Percentiles rank a stretch among this genome's conserved stretches.
Evolutionary conservation across 2,888 invertebrate genomes (phyloP).

Genomic region (Gortyna flavago): DNA sequence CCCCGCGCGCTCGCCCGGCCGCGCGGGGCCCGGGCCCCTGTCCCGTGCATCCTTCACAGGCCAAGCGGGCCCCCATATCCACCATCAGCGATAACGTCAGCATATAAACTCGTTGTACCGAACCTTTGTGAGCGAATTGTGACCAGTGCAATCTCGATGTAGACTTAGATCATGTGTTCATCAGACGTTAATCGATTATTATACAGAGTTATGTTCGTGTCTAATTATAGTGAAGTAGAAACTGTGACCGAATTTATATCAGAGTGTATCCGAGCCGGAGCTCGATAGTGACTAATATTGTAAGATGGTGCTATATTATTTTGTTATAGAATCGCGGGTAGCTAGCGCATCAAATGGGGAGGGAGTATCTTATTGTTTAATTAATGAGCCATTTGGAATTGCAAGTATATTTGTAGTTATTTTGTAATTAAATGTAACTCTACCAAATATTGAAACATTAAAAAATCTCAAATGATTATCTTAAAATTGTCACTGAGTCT

Average conservation of each 20-base stretch:
- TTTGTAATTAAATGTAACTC: constrained; percentile 49
- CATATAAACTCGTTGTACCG: constrained; percentile 72
- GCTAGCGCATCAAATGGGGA: constrained; percentile 56
- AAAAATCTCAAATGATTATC: constrained; percentile 9
- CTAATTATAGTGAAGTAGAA: constrained; percentile 72
- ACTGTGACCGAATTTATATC: constrained; percentile 84
- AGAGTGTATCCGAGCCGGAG: constrained; percentile 70
- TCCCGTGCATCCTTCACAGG: constrained; percentile 60
- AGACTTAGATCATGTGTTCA: constrained; percentile 76
- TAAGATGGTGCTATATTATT: constrained; percentile 83
- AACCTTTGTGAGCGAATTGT: constrained; percentile 35
- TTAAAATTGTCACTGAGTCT: constrained; percentile 10
- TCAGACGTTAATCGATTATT: constrained; percentile 70
- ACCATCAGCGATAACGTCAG: constrained; percentile 86
- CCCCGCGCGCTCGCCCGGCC: constrained; percentile 47
- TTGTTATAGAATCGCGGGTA: constrained; percentile 74
- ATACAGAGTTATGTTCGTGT: constrained; percentile 72
- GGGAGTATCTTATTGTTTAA: constrained; percentile 54
- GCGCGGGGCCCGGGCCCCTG: constrained; percentile 51
- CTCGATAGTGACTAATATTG: constrained; percentile 65
- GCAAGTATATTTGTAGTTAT: constrained; percentile 64
- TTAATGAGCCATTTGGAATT: constrained; percentile 71
- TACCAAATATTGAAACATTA: constrained; percentile 30
- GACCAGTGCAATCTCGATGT: constrained; percentile 56
- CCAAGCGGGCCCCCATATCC: constrained; percentile 73